A percentile compares a stretch with the other conserved stretches of the same genome.
Evolutionary conservation across 2,797 vertebrate species (phyloP).

Genomic region (Lagorchestes hirsutus): DNA sequence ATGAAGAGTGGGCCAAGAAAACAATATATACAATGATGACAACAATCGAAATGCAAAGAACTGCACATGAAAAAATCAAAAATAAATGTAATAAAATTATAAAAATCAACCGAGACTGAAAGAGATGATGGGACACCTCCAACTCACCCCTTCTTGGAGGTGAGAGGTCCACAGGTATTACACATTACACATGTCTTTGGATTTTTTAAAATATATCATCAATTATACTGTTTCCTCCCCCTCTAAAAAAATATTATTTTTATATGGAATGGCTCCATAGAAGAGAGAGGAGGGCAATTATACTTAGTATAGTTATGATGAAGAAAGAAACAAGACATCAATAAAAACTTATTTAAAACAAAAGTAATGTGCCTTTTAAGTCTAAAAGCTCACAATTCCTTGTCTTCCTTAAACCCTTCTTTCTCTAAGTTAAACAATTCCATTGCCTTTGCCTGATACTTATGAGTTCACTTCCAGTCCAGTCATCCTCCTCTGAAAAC

Average conservation of each 20-base stretch:
- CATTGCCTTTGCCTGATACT: background rate
- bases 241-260: background rate
- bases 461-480: background rate
- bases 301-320: background rate
- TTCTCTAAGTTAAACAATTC: background rate
- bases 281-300: background rate
- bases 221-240: background rate
- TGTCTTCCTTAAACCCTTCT: background rate
- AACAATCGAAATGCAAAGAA: background rate
- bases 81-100: background rate
- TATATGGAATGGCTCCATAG: background rate
- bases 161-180: background rate
- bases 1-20: background rate
- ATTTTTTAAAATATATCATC: background rate
- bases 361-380: background rate
- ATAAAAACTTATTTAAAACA: background rate
- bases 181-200: background rate
- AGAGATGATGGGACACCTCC: background rate
- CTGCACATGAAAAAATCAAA: background rate
- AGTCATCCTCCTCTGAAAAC: background rate
- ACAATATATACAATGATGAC: background rate
- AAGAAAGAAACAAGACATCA: background rate
- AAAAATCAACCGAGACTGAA: background rate
- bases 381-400: background rate
- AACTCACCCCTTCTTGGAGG: background rate